phyloP scores from a whole-genome alignment of 1,140 invertebrate genomes.

The Danaus plexippus region DNA sequence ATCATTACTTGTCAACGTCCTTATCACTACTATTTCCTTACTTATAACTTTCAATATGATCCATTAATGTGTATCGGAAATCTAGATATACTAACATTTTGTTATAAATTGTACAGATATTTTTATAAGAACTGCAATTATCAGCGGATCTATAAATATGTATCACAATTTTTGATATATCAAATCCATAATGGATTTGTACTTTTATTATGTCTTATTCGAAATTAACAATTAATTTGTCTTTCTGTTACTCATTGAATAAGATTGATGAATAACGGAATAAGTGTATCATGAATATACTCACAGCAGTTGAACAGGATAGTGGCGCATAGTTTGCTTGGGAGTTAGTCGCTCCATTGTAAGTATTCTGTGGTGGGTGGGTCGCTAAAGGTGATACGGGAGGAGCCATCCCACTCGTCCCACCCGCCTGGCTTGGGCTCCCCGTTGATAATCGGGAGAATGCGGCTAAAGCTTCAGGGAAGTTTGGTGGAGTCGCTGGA shows the following conservation, averaged over 20 bases:
- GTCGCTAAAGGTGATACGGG: conserved; percentile 50
- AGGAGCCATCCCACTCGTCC: conserved; percentile 32
- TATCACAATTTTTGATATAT: too few species aligned
- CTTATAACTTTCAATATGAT: too few species aligned
- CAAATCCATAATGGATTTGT: too few species aligned
- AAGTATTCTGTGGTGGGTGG: conserved; percentile 49
- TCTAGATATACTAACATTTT: too few species aligned
- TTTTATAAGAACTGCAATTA: too few species aligned
- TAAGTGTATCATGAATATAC: conserved; percentile 15
- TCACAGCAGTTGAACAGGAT: conserved; percentile 62
- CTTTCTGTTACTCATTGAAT: too few species aligned
- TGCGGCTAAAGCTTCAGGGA: conserved; percentile 86
- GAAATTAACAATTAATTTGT: too few species aligned
- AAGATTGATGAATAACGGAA: not conserved
- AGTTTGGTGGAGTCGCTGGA: conserved; percentile 91
- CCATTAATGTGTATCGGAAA: too few species aligned
- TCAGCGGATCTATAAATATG: too few species aligned
- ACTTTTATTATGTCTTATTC: too few species aligned
- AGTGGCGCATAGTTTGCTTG: conserved; percentile 53
- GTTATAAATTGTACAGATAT: too few species aligned
- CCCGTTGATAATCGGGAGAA: conserved; percentile 84
- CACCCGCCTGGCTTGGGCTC: conserved; percentile 36
- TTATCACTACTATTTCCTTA: too few species aligned
- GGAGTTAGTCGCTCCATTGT: conserved; percentile 40
- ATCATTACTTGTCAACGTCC: not conserved